Evolutionary conservation across 2,888 invertebrate species (phyloP).

Genomic region (Macropis europaea): DNA sequence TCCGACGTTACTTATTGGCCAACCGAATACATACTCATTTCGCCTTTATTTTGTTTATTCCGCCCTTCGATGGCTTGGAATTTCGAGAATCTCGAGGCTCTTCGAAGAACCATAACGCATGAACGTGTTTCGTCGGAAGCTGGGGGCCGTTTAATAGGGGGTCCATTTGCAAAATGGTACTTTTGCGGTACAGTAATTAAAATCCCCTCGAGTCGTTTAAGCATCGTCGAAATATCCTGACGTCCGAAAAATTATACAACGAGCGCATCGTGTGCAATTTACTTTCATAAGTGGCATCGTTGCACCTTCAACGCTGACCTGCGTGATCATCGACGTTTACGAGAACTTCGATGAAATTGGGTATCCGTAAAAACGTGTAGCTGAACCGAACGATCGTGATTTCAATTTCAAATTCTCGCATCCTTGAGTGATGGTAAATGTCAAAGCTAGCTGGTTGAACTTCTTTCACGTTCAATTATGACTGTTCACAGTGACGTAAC

Average conservation of each 20-base stretch:
- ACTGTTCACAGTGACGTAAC: slow-evolving; percentile 14
- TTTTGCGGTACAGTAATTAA: slow-evolving; percentile 11
- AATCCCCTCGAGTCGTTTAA: slow-evolving; percentile 1
- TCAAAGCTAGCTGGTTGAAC: background rate
- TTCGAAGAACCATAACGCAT: slow-evolving; percentile 1
- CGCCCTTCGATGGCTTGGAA: too few relatives aligned
- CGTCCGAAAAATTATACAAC: slow-evolving; percentile 9
- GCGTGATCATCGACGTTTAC: background rate
- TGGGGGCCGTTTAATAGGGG: background rate
- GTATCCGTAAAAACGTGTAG: background rate
- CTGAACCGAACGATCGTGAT: background rate
- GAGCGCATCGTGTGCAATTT: background rate
- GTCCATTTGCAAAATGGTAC: background rate
- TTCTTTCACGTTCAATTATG: slow-evolving; percentile 18
- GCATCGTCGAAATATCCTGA: background rate
- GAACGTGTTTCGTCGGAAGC: background rate
- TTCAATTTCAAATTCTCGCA: slow-evolving; percentile 29
- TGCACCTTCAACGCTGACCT: background rate
- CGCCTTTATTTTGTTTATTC: too few relatives aligned
- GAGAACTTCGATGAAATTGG: slow-evolving; percentile 1
- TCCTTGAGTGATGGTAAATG: slow-evolving; percentile 20
- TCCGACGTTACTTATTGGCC: too few relatives aligned
- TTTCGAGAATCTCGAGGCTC: background rate
- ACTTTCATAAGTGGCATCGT: slow-evolving; percentile 1
- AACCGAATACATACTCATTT: too few relatives aligned